Conservation (phyloP, 2,113 vertebrate genomes). For the Gambusia affinis region DNA sequence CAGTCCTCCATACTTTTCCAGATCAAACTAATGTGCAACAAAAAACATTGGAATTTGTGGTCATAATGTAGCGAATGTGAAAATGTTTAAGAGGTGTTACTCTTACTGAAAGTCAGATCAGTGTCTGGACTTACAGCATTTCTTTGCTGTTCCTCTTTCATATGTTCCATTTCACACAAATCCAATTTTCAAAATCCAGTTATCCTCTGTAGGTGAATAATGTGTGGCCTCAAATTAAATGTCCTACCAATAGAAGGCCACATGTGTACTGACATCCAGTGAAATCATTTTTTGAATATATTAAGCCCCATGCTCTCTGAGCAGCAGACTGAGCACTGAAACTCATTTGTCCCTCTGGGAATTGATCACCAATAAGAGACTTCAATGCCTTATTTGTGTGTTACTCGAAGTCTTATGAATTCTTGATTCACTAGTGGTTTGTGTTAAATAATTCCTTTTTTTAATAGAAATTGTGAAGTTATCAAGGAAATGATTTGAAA, state of each 20-base stretch:
- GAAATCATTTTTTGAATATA: constrained; percentile 45
- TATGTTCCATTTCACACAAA: constrained; percentile 65
- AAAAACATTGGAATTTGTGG: no score
- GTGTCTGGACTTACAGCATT: constrained; percentile 12
- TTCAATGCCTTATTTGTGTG: constrained; percentile 18
- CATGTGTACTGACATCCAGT: constrained; percentile 22
- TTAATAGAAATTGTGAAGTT: constrained; percentile 20
- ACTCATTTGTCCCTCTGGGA: constrained; percentile 20
- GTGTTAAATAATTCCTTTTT: constrained; percentile 11
- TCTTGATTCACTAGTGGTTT: constrained; percentile 4
- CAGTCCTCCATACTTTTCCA: no score
- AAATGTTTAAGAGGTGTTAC: no score
- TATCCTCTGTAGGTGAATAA: constrained; percentile 52
- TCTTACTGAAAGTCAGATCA: neutral
- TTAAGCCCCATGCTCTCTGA: constrained; percentile 39
- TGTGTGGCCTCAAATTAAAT: constrained; percentile 23
- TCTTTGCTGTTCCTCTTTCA: constrained; percentile 30
- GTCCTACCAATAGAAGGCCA: constrained; percentile 2
- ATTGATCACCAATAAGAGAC: constrained; percentile 3
- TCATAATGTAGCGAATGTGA: no score
- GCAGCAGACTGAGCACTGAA: constrained; percentile 48
- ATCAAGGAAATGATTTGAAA: constrained; percentile 4
- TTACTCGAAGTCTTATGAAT: constrained; percentile 18
- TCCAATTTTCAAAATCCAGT: constrained; percentile 53
- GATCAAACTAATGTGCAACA: no score